Percentiles rank a stretch among this genome's conserved stretches.
Conservation (phyloP, 1,140 invertebrate species). For the Planococcus citri region DNA sequence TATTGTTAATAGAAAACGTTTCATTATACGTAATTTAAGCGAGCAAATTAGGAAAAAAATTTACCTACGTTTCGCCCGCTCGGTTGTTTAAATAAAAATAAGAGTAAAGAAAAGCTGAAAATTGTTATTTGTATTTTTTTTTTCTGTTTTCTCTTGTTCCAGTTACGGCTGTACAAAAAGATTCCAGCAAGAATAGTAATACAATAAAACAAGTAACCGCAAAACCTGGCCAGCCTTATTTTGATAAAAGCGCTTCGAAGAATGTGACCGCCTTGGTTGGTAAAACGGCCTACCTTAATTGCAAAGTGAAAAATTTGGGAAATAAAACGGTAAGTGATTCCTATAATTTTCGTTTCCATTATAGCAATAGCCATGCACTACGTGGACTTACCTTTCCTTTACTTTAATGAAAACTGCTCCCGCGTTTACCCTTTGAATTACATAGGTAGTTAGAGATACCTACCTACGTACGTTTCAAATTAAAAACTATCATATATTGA, state of each 20-base stretch:
- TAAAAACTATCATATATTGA: too few species aligned
- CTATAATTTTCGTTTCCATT: not conserved
- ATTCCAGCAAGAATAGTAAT: slow-evolving; percentile 21
- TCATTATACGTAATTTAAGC: too few species aligned
- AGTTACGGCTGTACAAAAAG: slow-evolving; percentile 10
- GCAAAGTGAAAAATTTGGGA: slow-evolving; percentile 68
- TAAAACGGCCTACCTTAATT: slow-evolving; percentile 72
- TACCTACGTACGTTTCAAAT: too few species aligned
- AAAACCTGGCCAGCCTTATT: slow-evolving; percentile 39
- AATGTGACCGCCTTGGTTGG: slow-evolving; percentile 71
- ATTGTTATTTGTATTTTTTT: not conserved
- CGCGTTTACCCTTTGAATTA: not conserved
- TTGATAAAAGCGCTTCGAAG: slow-evolving; percentile 52
- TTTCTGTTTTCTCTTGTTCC: not conserved
- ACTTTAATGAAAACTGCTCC: not conserved
- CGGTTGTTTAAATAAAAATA: too few species aligned
- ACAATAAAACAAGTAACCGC: slow-evolving; percentile 20
- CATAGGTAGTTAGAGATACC: too few species aligned
- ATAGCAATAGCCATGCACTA: too few species aligned
- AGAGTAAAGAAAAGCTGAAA: too few species aligned
- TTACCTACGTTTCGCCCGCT: too few species aligned
- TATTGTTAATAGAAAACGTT: too few species aligned
- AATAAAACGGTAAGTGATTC: slow-evolving; percentile 70
- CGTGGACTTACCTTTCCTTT: not conserved
- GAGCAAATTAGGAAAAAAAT: too few species aligned